Evolutionary conservation across 2,113 vertebrate genomes (phyloP).

Genomic region (Aphelocoma coerulescens): DNA sequence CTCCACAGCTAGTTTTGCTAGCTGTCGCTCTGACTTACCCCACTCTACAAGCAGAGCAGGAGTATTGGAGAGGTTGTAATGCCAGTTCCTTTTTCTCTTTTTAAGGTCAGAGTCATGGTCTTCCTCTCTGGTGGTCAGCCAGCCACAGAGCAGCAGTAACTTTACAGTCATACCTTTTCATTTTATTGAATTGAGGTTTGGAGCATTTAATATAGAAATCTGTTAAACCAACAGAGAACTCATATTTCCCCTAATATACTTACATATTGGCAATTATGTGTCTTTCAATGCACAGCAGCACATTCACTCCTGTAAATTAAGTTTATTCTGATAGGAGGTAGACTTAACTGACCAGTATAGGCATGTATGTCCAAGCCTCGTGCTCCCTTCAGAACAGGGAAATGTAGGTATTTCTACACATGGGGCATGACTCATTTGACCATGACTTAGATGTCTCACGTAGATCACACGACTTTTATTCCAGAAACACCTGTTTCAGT

Average conservation of each 20-base stretch:
- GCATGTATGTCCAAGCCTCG: neutral
- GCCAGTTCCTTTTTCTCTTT: neutral
- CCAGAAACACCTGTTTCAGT: neutral
- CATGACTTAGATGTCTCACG: neutral
- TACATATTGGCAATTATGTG: neutral
- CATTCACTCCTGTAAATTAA: neutral
- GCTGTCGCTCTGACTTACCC: neutral
- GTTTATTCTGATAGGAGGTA: neutral
- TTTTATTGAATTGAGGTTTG: neutral
- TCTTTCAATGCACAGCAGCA: neutral
- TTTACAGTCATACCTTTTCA: neutral
- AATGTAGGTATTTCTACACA: neutral
- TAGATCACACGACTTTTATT: neutral
- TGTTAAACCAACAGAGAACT: neutral
- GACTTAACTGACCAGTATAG: neutral
- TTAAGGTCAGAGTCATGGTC: neutral
- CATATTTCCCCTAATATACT: neutral
- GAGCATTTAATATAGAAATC: neutral
- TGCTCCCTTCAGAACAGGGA: neutral
- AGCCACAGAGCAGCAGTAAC: neutral
- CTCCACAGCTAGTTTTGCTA: neutral
- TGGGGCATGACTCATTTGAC: rapidly evolving
- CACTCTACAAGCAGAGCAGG: neutral
- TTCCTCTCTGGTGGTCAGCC: neutral
- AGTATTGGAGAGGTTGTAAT: neutral